phyloP scores from a whole-genome alignment of 1,140 invertebrate species.

The Matsumurasca onukii region DNA sequence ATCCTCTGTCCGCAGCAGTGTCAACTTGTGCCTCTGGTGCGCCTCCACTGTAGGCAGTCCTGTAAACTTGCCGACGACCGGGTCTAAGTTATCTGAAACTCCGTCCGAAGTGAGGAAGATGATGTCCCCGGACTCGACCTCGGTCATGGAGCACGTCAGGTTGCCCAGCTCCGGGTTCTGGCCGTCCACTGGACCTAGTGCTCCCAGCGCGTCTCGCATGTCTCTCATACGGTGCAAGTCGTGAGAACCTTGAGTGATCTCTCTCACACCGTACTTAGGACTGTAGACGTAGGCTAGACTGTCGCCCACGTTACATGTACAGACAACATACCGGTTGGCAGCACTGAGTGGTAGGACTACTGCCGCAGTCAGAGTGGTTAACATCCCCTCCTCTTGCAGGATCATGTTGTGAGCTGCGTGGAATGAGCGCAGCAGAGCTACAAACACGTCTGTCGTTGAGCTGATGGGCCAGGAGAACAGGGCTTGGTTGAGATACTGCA shows the following conservation, averaged over 20 bases:
- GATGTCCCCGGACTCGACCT: conserved; percentile 80
- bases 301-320: conserved; percentile 90
- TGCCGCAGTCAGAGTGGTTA: conserved; percentile 84
- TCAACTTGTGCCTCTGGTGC: conserved; percentile 78
- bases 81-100: conserved; percentile 93
- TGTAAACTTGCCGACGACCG: conserved; percentile 92
- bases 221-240: conserved; percentile 86
- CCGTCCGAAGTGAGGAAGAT: conserved; percentile 90
- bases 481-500: conserved; percentile 81
- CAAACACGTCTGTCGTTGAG: conserved; percentile 67
- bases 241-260: conserved; percentile 80
- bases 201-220: conserved; percentile 89
- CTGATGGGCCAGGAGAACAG: conserved; percentile 57
- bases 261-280: conserved; percentile 68
- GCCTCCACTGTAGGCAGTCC: conserved; percentile 74
- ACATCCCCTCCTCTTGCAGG: conserved; percentile 79
- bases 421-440: conserved; percentile 77
- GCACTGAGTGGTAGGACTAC: conserved; percentile 65
- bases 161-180: conserved; percentile 88
- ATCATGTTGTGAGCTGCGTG: conserved; percentile 88
- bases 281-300: conserved; percentile 88
- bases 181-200: conserved; percentile 86
- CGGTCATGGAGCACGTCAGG: conserved; percentile 85
- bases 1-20: conserved; percentile 77
- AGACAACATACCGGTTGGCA: conserved; percentile 68